Conservation (phyloP, 2,113 vertebrate species). For the Scopus umbretta region DNA sequence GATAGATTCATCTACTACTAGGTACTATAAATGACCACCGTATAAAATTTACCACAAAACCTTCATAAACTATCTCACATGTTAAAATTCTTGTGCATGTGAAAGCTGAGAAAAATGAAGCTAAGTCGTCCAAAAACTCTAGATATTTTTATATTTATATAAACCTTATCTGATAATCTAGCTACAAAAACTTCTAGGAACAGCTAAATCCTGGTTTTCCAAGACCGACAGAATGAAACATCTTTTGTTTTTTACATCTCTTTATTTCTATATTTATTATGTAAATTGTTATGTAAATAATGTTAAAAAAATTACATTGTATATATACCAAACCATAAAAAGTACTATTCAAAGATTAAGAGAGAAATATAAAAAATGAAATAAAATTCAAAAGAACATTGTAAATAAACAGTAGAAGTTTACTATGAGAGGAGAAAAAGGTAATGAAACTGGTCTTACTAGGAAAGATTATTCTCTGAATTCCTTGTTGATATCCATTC, state of each 20-base stretch:
- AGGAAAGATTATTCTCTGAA: neutral
- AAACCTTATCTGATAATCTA: neutral
- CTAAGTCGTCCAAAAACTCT: neutral
- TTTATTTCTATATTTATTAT: neutral
- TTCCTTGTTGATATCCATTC: neutral
- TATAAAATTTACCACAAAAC: neutral
- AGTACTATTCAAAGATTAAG: neutral
- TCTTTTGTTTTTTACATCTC: neutral
- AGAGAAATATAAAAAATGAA: neutral
- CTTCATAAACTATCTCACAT: neutral
- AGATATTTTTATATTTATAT: neutral
- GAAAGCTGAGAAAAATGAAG: neutral
- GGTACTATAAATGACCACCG: neutral
- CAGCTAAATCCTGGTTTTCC: neutral
- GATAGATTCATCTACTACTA: neutral
- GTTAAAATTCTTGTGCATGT: neutral
- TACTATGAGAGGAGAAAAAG: neutral
- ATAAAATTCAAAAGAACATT: neutral
- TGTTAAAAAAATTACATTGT: neutral
- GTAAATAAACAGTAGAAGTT: neutral
- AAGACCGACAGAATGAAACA: neutral
- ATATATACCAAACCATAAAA: neutral
- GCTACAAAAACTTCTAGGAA: neutral
- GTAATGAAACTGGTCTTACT: neutral
- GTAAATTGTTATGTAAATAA: neutral